phyloP scores from a whole-genome alignment of 2,888 invertebrate species.

The Tillus elongatus region DNA sequence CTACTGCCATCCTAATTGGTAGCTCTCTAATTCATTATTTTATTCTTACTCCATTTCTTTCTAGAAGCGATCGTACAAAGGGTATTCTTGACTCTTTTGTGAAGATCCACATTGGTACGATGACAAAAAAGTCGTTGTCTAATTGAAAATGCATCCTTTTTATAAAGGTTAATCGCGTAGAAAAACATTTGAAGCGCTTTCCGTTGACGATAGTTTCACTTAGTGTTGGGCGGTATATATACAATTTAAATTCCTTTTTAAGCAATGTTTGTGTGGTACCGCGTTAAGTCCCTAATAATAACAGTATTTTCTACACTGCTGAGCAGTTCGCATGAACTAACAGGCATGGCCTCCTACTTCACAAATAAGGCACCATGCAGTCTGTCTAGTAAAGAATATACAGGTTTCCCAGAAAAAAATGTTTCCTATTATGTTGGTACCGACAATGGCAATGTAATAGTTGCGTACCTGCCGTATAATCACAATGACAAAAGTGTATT shows the following conservation, averaged over 20 bases:
- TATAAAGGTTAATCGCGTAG: slow-evolving; percentile 2
- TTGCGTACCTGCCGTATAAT: too few species aligned
- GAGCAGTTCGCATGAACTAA: slow-evolving; percentile 14
- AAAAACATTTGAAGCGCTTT: slow-evolving; percentile 1
- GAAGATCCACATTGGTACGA: not conserved
- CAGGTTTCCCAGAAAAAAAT: too few species aligned
- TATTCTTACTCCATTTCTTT: too few species aligned
- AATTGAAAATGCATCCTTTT: not conserved
- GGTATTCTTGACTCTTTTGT: slow-evolving; percentile 3
- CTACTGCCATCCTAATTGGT: too few species aligned
- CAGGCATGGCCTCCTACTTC: not conserved
- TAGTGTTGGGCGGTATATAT: slow-evolving; percentile 1
- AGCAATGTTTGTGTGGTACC: slow-evolving; percentile 7
- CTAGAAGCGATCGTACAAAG: too few species aligned
- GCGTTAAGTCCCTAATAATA: slow-evolving; percentile 14
- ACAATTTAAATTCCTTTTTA: not conserved
- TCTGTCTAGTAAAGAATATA: too few species aligned
- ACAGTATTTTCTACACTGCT: slow-evolving; percentile 17
- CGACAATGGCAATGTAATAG: too few species aligned
- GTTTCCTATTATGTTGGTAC: too few species aligned
- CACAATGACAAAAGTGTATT: too few species aligned
- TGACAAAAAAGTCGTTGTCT: not conserved
- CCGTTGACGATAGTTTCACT: not conserved
- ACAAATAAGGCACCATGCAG: slow-evolving; percentile 17
- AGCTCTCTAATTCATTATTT: too few species aligned